phyloP scores from a whole-genome alignment of 1,140 invertebrate species.

The Coboldia fuscipes region DNA sequence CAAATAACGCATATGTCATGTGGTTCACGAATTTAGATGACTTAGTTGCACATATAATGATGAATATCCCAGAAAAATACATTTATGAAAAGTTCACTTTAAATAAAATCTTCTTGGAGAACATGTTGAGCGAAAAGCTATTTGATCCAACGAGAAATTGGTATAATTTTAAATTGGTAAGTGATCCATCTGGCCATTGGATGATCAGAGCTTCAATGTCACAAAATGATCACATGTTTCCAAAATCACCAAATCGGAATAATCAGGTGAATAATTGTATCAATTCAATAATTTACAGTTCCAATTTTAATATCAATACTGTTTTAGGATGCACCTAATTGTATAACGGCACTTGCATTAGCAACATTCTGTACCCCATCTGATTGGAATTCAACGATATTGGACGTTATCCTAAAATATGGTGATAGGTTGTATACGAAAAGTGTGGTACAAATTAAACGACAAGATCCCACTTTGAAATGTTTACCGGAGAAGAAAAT shows the following conservation, averaged over 20 bases:
- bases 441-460: conserved; percentile 14
- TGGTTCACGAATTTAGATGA: conserved; percentile 11
- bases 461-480: conserved; percentile 8
- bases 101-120: too few relatives aligned
- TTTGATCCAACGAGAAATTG: too few relatives aligned
- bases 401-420: conserved; percentile 26
- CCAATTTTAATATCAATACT: too few relatives aligned
- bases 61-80: conserved; percentile 11
- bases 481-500: conserved; percentile 5
- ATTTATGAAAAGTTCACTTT: conserved; percentile 9
- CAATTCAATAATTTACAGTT: too few relatives aligned
- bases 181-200: conserved; percentile 12
- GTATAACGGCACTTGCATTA: conserved; percentile 11
- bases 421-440: conserved; percentile 25
- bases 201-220: conserved; percentile 11
- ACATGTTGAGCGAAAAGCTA: too few relatives aligned
- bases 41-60: conserved; percentile 10
- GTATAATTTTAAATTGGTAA: conserved; percentile 8
- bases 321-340: conserved; percentile 7
- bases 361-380: conserved; percentile 10
- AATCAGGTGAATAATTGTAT: too few relatives aligned
- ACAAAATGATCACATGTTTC: conserved; percentile 12
- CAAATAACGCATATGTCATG: conserved; percentile 9
- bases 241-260: conserved; percentile 15
- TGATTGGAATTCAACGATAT: conserved; percentile 18